A percentile compares a stretch with the other conserved stretches of the same genome.
Conservation (phyloP, 2,113 vertebrate genomes). For the Phrynosoma platyrhinos region DNA sequence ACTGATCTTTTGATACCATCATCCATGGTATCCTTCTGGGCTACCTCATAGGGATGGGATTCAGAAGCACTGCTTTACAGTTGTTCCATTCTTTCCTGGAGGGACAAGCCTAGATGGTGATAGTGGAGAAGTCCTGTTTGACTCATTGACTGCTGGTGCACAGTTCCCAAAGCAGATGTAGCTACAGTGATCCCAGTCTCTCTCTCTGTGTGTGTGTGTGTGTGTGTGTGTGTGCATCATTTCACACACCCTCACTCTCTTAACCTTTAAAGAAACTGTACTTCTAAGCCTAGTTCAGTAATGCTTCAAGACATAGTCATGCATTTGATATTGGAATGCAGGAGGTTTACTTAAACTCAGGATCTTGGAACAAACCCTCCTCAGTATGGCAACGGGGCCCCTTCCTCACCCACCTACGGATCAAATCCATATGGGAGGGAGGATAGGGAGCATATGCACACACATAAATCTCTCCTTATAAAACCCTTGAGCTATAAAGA, state of each 20-base stretch:
- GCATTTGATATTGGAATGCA: constrained; percentile 44
- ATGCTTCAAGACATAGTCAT: constrained; percentile 31
- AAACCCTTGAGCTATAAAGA: constrained; percentile 68
- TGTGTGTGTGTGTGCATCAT: background rate
- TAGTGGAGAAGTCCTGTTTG: no score
- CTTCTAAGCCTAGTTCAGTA: constrained; percentile 1
- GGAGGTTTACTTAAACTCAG: constrained; percentile 19
- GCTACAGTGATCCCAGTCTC: background rate
- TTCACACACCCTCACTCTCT: no score
- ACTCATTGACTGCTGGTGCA: no score
- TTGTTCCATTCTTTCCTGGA: no score
- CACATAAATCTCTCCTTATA: constrained; percentile 65
- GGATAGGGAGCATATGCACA: background rate
- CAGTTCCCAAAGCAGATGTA: background rate
- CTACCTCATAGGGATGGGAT: no score
- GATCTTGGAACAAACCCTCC: constrained; percentile 59
- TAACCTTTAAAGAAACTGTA: background rate
- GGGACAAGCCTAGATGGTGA: no score
- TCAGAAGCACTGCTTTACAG: no score
- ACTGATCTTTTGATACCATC: no score
- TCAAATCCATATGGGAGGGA: constrained; percentile 64
- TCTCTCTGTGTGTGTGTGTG: rapidly evolving
- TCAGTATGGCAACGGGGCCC: constrained; percentile 47
- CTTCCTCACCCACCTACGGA: constrained; percentile 35
- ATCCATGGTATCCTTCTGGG: no score